phyloP scores from a whole-genome alignment of 2,888 invertebrate genomes.

The Ectropis crepuscularia region DNA sequence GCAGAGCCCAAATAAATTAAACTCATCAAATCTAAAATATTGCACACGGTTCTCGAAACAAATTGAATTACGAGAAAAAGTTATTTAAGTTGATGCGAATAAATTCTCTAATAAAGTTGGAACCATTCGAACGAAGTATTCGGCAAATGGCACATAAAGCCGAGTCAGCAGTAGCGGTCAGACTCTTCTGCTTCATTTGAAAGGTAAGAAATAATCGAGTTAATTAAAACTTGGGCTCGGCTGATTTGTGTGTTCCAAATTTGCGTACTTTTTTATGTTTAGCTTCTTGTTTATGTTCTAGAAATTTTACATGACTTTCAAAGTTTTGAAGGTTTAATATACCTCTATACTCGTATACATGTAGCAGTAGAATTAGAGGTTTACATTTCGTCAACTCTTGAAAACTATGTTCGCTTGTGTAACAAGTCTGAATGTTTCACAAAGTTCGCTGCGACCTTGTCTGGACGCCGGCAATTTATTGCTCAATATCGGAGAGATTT shows the following conservation, averaged over 20 bases:
- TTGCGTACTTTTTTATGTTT: constrained; percentile 1
- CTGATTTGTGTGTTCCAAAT: constrained; percentile 16
- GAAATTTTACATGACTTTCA: not conserved
- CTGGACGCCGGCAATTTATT: constrained; percentile 18
- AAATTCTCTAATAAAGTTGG: constrained; percentile 52
- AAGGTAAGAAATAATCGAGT: constrained; percentile 54
- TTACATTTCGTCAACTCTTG: constrained; percentile 1
- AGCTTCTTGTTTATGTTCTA: not conserved
- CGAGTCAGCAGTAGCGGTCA: constrained; percentile 46
- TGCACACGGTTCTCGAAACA: constrained; percentile 17
- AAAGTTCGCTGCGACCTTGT: constrained; percentile 14
- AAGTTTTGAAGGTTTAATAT: constrained; percentile 2
- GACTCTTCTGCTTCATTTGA: constrained; percentile 41
- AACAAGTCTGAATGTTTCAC: constrained; percentile 5
- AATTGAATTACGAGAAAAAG: constrained; percentile 30
- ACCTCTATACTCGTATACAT: not conserved
- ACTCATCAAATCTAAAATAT: constrained; percentile 29
- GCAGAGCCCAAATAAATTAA: constrained; percentile 27
- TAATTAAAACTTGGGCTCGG: constrained; percentile 45
- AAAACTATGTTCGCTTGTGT: constrained; percentile 4
- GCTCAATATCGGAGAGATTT: constrained; percentile 13
- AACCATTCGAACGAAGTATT: constrained; percentile 46
- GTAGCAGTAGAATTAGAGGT: constrained; percentile 8
- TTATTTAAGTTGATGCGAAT: constrained; percentile 39
- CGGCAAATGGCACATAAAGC: constrained; percentile 48